Conservation (phyloP, 2,797 vertebrate species). For the Epinephelus awoara region DNA sequence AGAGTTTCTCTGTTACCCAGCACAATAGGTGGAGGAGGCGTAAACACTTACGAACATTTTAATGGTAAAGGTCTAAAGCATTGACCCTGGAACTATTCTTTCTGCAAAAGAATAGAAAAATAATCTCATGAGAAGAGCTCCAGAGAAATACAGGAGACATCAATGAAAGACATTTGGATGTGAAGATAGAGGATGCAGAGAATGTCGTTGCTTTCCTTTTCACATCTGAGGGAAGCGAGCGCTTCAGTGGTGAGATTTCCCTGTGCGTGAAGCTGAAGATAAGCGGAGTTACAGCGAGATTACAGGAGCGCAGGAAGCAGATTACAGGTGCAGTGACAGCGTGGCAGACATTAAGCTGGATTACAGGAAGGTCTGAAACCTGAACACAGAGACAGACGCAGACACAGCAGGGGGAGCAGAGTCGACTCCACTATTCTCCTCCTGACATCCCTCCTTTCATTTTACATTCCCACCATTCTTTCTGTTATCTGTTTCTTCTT, state of each 20-base stretch:
- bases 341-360: slow-evolving; percentile 69
- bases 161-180: slow-evolving; percentile 4
- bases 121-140: not conserved
- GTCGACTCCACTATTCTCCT: not conserved
- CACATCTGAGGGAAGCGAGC: slow-evolving; percentile 13
- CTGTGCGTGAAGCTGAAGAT: slow-evolving; percentile 33
- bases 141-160: not conserved
- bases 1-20: not conserved
- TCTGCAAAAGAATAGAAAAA: not conserved
- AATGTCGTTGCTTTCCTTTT: not conserved
- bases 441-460: not conserved
- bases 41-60: not conserved
- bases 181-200: not conserved
- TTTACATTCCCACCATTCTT: not conserved
- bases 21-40: not conserved
- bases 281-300: slow-evolving; percentile 56
- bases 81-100: not conserved
- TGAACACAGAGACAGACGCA: slow-evolving; percentile 32
- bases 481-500: not conserved
- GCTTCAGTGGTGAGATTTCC: slow-evolving; percentile 24
- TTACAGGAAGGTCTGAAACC: slow-evolving; percentile 68
- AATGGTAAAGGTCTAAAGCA: not conserved
- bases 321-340: slow-evolving; percentile 70
- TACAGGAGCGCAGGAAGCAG: slow-evolving; percentile 60
- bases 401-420: slow-evolving; percentile 1